A percentile compares a stretch with the other conserved stretches of the same genome.
These are phyloP conservation scores for Cerastis rubricosa DNA, from an alignment of 2,888 invertebrate genomes.

Conservation along the genomic window DNA sequence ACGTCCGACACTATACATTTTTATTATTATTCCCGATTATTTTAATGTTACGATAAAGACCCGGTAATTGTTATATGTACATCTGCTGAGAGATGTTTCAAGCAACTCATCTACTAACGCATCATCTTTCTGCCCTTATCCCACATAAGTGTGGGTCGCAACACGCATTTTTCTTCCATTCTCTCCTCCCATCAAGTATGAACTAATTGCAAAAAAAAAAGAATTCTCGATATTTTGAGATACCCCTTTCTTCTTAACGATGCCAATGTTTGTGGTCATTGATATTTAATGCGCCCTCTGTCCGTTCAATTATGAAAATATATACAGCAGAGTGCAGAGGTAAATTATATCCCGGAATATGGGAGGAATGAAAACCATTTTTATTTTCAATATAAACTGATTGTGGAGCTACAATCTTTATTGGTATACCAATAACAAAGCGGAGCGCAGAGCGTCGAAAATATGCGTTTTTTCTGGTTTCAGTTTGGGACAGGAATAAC, in stretches of 20 bases:
- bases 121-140: background rate
- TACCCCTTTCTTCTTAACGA: background rate
- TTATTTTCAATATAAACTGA: constrained; percentile 23
- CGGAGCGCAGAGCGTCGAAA: background rate
- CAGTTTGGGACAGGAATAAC: background rate
- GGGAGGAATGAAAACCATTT: background rate
- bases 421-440: background rate
- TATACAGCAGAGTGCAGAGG: background rate
- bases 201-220: background rate
- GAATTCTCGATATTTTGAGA: background rate
- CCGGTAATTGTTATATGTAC: background rate
- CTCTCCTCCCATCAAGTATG: background rate
- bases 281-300: constrained; percentile 37
- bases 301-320: constrained; percentile 45
- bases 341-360: constrained; percentile 4
- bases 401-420: background rate
- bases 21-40: no score
- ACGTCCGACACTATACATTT: no score
- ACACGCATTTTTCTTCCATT: background rate
- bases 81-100: background rate
- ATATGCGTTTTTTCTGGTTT: background rate
- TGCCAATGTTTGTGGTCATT: constrained; percentile 11
- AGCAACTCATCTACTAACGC: background rate
- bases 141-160: background rate
- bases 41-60: background rate